Conservation (phyloP, 2,797 vertebrate genomes). For the Tinamus major region DNA sequence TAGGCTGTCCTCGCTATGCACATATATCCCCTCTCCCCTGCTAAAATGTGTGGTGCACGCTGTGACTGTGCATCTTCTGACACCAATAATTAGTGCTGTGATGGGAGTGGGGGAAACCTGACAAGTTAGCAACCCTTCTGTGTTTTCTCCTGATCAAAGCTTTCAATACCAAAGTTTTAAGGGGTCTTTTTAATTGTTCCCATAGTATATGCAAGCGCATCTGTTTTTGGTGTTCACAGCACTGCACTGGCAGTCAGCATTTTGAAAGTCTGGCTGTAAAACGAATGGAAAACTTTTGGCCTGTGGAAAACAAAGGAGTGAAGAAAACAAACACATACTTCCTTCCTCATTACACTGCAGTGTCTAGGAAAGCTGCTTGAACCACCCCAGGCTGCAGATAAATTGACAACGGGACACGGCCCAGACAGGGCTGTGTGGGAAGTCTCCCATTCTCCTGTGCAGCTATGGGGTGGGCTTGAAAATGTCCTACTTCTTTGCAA, state of each 20-base stretch:
- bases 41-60: background rate
- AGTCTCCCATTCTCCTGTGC: background rate
- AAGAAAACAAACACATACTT: conserved; percentile 41
- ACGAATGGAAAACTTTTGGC: conserved; percentile 37
- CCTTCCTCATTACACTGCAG: background rate
- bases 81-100: background rate
- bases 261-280: conserved; percentile 44
- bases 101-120: background rate
- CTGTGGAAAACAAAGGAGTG: conserved; percentile 26
- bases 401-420: background rate
- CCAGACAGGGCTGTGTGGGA: accelerated
- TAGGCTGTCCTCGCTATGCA: background rate
- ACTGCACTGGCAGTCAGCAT: background rate
- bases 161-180: conserved; percentile 48
- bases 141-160: background rate
- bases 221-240: conserved; percentile 53
- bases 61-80: background rate
- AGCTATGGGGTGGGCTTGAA: background rate
- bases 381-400: conserved; percentile 1
- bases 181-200: conserved; percentile 34
- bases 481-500: background rate
- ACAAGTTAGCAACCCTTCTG: conserved; percentile 9
- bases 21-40: background rate
- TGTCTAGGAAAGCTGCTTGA: background rate
- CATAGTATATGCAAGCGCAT: conserved; percentile 28